A percentile compares a stretch with the other conserved stretches of the same genome.
phyloP scores from a whole-genome alignment of 23 tunicate genomes.

The Corella eumyota region DNA sequence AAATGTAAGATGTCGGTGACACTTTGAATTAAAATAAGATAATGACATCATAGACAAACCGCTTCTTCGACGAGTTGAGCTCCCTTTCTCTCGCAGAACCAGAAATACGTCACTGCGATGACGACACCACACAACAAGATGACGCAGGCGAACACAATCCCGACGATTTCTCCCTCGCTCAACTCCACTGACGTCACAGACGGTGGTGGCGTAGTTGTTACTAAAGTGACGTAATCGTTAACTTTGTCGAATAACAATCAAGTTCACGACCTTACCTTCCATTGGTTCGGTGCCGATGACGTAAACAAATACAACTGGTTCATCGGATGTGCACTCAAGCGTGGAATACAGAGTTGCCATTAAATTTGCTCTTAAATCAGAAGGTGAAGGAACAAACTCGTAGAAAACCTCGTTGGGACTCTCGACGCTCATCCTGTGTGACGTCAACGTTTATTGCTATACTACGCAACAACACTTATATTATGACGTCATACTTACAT shows the following conservation, averaged over 20 bases:
- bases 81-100: too few species aligned
- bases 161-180: constrained; percentile 64
- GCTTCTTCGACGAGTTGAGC: too few species aligned
- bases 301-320: background rate
- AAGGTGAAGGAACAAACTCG: background rate
- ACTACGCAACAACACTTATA: too few species aligned
- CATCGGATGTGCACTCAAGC: background rate
- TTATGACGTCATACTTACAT: constrained; percentile 12
- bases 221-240: background rate
- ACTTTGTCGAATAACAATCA: background rate
- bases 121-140: constrained; percentile 50
- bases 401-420: background rate
- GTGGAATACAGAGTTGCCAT: background rate
- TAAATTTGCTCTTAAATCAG: background rate
- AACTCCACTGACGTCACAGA: constrained; percentile 1
- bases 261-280: background rate
- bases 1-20: too few species aligned
- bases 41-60: too few species aligned
- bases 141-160: constrained; percentile 55
- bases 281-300: background rate
- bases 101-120: constrained; percentile 54
- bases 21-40: too few species aligned
- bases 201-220: background rate
- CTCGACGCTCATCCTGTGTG: background rate
- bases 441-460: too few species aligned